Conservation (phyloP, 2,797 vertebrate species). For the Amblyopsis hoosieri region DNA sequence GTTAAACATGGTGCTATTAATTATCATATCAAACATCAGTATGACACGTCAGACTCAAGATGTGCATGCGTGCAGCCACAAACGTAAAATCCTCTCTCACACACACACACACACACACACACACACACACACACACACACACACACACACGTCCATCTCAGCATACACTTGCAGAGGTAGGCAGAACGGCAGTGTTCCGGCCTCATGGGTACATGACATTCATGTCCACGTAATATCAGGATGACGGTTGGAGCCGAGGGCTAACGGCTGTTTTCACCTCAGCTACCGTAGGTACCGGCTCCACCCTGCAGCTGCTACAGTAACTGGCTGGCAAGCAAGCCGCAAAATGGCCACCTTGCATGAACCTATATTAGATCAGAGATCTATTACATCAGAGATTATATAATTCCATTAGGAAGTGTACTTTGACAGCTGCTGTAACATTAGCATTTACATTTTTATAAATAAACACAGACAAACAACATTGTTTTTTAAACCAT, state of each 20-base stretch:
- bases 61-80: too few relatives aligned
- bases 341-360: not conserved
- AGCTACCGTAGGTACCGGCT: conserved; percentile 35
- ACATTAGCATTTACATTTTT: too few relatives aligned
- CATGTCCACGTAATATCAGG: conserved; percentile 73
- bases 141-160: not conserved
- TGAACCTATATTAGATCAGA: not conserved
- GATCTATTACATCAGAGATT: too few relatives aligned
- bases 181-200: not conserved
- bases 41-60: too few relatives aligned
- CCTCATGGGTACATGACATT: conserved; percentile 25
- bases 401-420: too few relatives aligned
- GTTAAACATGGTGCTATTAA: too few relatives aligned
- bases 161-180: not conserved
- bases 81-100: not conserved
- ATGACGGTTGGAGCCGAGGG: conserved; percentile 57
- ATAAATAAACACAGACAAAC: too few relatives aligned
- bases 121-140: conserved; percentile 1
- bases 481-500: too few relatives aligned
- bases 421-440: too few relatives aligned
- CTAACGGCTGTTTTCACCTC: conserved; percentile 37
- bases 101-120: not conserved
- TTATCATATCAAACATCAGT: too few relatives aligned
- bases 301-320: conserved; percentile 60
- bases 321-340: conserved; percentile 24